These are phyloP conservation scores for Syngnathus floridae DNA, from an alignment of 2,113 vertebrate species.

Conservation along the genomic window DNA sequence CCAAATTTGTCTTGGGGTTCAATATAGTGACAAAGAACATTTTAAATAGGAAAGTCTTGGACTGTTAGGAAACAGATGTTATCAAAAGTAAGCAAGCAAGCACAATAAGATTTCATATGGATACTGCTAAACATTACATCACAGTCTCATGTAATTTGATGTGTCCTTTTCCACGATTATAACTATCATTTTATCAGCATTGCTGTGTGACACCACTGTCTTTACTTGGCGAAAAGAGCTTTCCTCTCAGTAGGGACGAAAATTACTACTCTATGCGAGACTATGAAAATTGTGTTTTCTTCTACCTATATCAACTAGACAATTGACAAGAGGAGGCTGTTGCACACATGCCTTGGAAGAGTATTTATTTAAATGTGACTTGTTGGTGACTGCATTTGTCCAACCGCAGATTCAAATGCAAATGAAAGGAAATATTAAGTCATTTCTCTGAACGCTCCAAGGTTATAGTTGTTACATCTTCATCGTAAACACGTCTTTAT, in stretches of 20 bases:
- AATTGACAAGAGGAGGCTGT: constrained; percentile 7
- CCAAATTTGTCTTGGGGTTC: no score
- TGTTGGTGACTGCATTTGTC: constrained; percentile 32
- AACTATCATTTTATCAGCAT: constrained; percentile 16
- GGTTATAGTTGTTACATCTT: constrained; percentile 37
- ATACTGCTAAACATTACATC: background rate
- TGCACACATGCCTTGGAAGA: background rate
- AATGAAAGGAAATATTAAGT: constrained; percentile 35
- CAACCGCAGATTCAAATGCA: constrained; percentile 29
- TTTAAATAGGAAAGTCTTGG: no score
- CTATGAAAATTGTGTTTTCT: constrained; percentile 31
- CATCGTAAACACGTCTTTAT: constrained; percentile 18
- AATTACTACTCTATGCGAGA: constrained; percentile 26
- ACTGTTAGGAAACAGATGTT: no score
- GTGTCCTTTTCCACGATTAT: constrained; percentile 16
- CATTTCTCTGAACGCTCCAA: constrained; percentile 18
- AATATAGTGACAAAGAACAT: no score
- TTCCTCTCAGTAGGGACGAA: constrained; percentile 12
- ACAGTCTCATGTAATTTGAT: background rate
- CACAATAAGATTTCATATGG: no score
- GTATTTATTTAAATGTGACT: constrained; percentile 24
- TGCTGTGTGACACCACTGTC: constrained; percentile 8
- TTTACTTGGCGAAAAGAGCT: constrained; percentile 3
- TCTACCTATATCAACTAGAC: constrained; percentile 35
- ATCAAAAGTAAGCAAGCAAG: no score